phyloP scores from a whole-genome alignment of 1,140 invertebrate genomes.

The Aphelenchoides fujianensis region DNA sequence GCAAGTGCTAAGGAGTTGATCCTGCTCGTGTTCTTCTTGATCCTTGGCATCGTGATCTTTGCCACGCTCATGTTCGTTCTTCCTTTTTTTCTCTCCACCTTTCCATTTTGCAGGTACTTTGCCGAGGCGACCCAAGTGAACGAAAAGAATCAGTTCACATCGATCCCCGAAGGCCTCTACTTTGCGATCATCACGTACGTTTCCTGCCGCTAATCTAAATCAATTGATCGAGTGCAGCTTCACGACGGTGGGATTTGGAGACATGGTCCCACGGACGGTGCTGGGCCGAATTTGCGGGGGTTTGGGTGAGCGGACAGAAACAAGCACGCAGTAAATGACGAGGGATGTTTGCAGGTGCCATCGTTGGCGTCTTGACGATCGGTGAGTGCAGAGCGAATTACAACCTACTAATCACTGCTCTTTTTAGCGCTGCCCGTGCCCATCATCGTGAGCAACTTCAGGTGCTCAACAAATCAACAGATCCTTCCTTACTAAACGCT shows the following conservation, averaged over 20 bases:
- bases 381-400: no score
- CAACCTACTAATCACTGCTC: no score
- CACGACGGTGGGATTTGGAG: conserved; percentile 68
- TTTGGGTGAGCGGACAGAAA: no score
- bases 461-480: not conserved
- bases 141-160: conserved; percentile 52
- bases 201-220: no score
- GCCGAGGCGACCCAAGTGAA: conserved; percentile 16
- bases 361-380: conserved; percentile 81
- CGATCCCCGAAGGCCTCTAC: conserved; percentile 66
- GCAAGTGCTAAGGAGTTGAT: conserved; percentile 49
- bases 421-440: no score
- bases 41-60: conserved; percentile 76
- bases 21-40: conserved; percentile 74
- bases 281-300: conserved; percentile 78
- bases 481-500: not conserved
- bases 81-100: no score
- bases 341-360: conserved; percentile 78
- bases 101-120: conserved; percentile 9
- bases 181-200: conserved; percentile 63
- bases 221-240: no score
- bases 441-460: conserved; percentile 94
- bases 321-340: no score
- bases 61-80: conserved; percentile 87
- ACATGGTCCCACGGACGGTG: conserved; percentile 36